Conservation (phyloP, 2,888 invertebrate species). For the Heliconius ismenius region DNA sequence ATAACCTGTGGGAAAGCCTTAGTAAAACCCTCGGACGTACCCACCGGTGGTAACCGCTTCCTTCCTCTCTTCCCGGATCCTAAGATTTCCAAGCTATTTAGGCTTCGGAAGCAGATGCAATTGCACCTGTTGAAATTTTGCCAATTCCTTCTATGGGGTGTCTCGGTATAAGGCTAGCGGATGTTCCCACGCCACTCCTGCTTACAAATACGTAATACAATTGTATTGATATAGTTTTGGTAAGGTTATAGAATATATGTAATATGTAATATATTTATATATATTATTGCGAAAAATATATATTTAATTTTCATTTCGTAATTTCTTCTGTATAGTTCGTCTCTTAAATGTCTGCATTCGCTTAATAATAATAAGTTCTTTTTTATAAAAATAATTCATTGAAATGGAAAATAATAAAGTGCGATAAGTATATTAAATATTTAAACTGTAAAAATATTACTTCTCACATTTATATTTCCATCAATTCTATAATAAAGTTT, state of each 20-base stretch:
- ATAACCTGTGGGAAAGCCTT: background rate
- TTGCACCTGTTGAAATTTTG: constrained; percentile 66
- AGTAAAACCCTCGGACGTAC: background rate
- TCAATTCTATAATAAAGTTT: constrained; percentile 35
- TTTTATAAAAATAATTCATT: background rate
- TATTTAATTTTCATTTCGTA: too few relatives aligned
- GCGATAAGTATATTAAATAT: background rate
- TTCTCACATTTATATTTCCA: constrained; percentile 18
- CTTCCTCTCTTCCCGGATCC: constrained; percentile 53
- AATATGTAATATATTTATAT: constrained; percentile 1
- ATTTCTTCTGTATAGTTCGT: too few relatives aligned
- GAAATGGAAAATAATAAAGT: background rate
- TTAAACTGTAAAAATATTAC: background rate
- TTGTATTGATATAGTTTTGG: constrained; percentile 27
- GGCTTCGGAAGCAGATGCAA: constrained; percentile 73
- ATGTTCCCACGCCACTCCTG: constrained; percentile 71
- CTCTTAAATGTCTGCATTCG: too few relatives aligned
- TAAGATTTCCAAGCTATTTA: constrained; percentile 49
- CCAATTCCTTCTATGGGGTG: constrained; percentile 48
- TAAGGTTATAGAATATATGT: background rate
- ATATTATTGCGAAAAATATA: background rate
- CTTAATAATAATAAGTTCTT: background rate
- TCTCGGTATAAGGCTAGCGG: constrained; percentile 54
- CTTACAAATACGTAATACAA: constrained; percentile 46
- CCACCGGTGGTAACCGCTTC: constrained; percentile 55